These are phyloP conservation scores for Enteromius unitaeniatus DNA, from an alignment of 2,797 vertebrate species.

Conservation along the genomic window DNA sequence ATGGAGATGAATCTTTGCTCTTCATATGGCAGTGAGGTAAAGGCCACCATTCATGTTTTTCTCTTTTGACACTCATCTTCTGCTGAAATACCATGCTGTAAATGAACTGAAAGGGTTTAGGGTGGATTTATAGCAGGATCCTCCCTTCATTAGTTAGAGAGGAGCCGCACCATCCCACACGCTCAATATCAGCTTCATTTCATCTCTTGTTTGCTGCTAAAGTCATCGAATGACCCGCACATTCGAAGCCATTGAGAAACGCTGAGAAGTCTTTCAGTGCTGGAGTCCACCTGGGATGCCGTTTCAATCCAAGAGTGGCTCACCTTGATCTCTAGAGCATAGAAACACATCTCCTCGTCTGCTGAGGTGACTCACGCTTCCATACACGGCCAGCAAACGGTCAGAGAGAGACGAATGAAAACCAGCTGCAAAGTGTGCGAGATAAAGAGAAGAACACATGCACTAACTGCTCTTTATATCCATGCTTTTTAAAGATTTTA, in stretches of 20 bases:
- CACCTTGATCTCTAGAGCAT: neutral
- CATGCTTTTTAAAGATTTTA: neutral
- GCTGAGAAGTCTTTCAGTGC: neutral
- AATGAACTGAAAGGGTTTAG: neutral
- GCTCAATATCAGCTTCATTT: slow-evolving; percentile 5
- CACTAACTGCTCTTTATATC: neutral
- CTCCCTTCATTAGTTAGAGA: slow-evolving; percentile 11
- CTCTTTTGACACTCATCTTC: slow-evolving; percentile 38
- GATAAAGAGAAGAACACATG: neutral
- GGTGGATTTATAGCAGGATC: slow-evolving; percentile 4
- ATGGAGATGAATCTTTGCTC: slow-evolving; percentile 66
- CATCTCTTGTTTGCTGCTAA: neutral
- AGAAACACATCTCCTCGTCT: neutral
- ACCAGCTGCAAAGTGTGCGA: neutral
- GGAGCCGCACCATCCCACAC: neutral
- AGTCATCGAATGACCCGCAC: neutral
- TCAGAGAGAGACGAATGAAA: neutral
- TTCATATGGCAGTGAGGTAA: slow-evolving; percentile 69
- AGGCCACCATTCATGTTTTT: slow-evolving; percentile 24
- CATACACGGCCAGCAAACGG: neutral
- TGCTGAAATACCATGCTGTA: slow-evolving; percentile 32
- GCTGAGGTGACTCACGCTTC: neutral
- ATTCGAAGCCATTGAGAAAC: neutral
- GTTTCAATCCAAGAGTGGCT: neutral
- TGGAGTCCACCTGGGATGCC: neutral